Conservation (phyloP, 1,140 invertebrate genomes). For the Idris sp. region DNA sequence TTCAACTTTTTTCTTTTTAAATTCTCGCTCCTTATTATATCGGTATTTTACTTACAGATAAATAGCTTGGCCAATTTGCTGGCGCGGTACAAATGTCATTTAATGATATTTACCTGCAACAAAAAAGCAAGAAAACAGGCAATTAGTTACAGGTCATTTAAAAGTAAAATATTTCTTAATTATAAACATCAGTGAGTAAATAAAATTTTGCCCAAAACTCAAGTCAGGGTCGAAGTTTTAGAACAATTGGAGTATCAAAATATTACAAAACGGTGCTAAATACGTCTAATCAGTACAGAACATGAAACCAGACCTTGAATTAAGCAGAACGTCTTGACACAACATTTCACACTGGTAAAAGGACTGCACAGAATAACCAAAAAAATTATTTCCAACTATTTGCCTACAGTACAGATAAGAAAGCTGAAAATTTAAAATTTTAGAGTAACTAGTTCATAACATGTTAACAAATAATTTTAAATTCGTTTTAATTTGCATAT, state of each 20-base stretch:
- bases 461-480: constrained; percentile 48
- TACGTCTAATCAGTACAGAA: constrained; percentile 61
- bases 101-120: constrained; percentile 54
- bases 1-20: constrained; percentile 11
- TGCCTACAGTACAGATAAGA: no score
- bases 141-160: constrained; percentile 25
- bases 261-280: constrained; percentile 57
- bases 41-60: constrained; percentile 52
- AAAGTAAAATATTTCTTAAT: no score
- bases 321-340: constrained; percentile 46
- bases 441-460: no score
- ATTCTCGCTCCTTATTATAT: constrained; percentile 12
- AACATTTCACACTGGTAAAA: constrained; percentile 55
- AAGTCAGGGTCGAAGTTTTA: constrained; percentile 41
- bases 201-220: constrained; percentile 42
- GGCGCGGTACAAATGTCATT: constrained; percentile 21
- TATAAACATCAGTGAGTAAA: neutral
- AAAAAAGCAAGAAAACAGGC: constrained; percentile 33
- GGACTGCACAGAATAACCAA: no score
- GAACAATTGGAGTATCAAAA: no score
- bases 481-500: constrained; percentile 26
- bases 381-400: no score
- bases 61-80: constrained; percentile 4
- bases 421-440: no score
- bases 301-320: constrained; percentile 66